These are phyloP conservation scores for Motacilla tschutschensis DNA, from an alignment of 2,113 vertebrate genomes.

Conservation along the genomic window DNA sequence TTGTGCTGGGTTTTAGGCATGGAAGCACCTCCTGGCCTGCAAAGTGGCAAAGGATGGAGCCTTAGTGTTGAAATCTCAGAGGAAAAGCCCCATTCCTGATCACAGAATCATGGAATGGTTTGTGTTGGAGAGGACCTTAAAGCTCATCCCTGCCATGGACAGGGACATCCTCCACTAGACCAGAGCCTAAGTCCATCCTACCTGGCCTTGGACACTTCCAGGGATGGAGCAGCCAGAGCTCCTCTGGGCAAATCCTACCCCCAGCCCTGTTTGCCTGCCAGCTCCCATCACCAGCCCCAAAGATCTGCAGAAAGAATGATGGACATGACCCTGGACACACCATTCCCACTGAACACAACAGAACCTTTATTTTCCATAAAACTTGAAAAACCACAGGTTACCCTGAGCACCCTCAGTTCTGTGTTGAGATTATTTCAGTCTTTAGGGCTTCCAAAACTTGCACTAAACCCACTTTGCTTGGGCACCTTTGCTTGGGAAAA, in stretches of 20 bases:
- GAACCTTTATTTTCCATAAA: neutral
- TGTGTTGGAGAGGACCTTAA: neutral
- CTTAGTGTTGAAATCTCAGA: neutral
- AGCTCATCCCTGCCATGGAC: neutral
- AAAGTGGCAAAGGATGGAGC: neutral
- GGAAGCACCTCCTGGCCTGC: neutral
- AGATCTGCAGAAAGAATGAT: fast-evolving
- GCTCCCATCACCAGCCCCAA: fast-evolving
- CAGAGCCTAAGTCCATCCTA: neutral
- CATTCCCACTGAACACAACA: fast-evolving
- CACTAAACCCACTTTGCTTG: neutral
- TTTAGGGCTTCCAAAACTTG: neutral
- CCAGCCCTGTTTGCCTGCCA: neutral
- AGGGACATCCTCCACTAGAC: no score
- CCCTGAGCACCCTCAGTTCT: neutral
- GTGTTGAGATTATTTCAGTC: neutral
- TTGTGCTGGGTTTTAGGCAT: neutral
- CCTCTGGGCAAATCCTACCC: neutral
- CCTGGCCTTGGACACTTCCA: neutral
- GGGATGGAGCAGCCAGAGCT: neutral
- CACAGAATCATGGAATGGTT: neutral
- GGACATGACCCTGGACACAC: neutral
- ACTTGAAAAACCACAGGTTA: neutral
- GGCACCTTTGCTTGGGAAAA: neutral
- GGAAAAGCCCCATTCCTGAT: neutral